These are phyloP conservation scores for Luidia sarsii DNA, from an alignment of 53 echinoderm and acorn worm genomes.

Conservation along the genomic window DNA sequence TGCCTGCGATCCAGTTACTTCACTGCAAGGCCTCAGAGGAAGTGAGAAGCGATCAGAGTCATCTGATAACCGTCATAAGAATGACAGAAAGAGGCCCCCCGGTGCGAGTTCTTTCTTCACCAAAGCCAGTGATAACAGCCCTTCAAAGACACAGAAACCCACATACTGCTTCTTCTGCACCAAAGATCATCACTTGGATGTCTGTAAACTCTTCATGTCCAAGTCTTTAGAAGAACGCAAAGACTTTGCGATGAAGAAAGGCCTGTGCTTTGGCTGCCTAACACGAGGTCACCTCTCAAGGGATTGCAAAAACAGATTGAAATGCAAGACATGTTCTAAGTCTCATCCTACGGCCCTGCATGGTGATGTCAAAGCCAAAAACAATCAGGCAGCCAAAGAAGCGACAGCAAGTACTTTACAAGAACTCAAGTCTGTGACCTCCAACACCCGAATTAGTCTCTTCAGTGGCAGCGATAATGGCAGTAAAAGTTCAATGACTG, in stretches of 20 bases:
- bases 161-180: slow-evolving; percentile 3
- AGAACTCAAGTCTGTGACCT: background rate
- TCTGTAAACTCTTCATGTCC: slow-evolving; percentile 20
- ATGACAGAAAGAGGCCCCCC: background rate
- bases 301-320: slow-evolving; percentile 10
- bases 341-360: slow-evolving; percentile 50
- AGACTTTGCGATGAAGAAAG: slow-evolving; percentile 22
- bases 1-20: slow-evolving; percentile 47
- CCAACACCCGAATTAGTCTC: slow-evolving; percentile 2
- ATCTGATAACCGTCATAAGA: too few relatives aligned
- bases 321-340: slow-evolving; percentile 26
- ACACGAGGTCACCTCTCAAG: slow-evolving; percentile 41
- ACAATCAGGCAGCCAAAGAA: background rate
- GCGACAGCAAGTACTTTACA: background rate
- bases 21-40: slow-evolving; percentile 18
- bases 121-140: background rate
- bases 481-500: slow-evolving; percentile 45
- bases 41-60: too few relatives aligned
- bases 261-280: slow-evolving; percentile 60
- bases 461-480: slow-evolving; percentile 1
- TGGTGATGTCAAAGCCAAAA: slow-evolving; percentile 9
- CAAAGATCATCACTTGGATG: slow-evolving; percentile 32
- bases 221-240: slow-evolving; percentile 12
- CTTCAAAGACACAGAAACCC: background rate
- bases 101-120: slow-evolving; percentile 29